Conservation (phyloP, 2,113 vertebrate genomes). For the Macquaria australasica region DNA sequence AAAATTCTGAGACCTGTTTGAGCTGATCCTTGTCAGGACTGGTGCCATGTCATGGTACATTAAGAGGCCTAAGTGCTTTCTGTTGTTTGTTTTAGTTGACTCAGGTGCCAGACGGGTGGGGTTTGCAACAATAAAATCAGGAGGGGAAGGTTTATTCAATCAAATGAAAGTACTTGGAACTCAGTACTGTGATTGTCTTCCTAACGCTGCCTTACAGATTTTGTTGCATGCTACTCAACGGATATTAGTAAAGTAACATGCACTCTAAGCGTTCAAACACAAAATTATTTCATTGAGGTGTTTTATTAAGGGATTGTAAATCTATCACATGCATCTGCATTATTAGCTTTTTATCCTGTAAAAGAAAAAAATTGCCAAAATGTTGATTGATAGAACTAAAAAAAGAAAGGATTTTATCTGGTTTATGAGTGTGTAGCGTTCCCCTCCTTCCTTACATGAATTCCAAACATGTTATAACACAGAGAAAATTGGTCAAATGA, state of each 20-base stretch:
- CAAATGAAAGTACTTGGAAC: not conserved
- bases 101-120: conserved; percentile 4
- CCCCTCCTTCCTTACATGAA: not conserved
- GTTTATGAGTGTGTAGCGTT: not conserved
- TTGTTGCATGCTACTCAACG: not conserved
- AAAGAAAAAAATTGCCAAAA: not conserved
- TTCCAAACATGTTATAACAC: not conserved
- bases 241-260: not conserved
- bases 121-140: not conserved
- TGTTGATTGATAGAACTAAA: not conserved
- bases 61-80: not conserved
- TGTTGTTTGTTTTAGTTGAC: conserved; percentile 25
- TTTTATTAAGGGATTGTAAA: not conserved
- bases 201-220: not conserved
- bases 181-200: not conserved
- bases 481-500: too few relatives aligned
- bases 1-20: not conserved
- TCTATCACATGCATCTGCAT: not conserved
- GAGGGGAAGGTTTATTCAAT: not conserved
- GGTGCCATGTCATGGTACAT: not conserved
- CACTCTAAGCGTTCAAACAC: not conserved
- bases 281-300: not conserved
- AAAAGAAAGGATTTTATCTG: not conserved
- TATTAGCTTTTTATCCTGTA: not conserved
- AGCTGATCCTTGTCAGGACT: not conserved